These are phyloP conservation scores for Platerodrilus igneus DNA, from an alignment of 2,888 invertebrate genomes.

Conservation along the genomic window DNA sequence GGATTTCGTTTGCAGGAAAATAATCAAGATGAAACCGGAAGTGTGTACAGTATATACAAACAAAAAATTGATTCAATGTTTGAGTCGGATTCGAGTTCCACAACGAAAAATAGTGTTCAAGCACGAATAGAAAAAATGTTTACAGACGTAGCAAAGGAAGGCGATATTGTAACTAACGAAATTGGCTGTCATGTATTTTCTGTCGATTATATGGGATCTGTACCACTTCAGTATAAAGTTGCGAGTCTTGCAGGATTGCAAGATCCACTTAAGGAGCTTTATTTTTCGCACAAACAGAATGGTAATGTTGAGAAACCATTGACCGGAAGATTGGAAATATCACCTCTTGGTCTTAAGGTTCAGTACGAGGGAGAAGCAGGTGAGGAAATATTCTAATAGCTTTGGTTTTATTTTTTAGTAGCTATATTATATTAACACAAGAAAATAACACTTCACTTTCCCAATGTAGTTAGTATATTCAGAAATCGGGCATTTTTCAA, in stretches of 20 bases:
- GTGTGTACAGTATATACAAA: slow-evolving; percentile 66
- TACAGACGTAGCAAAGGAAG: slow-evolving; percentile 62
- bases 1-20: slow-evolving; percentile 42
- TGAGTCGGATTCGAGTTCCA: slow-evolving; percentile 45
- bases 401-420: background rate
- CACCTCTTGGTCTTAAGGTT: slow-evolving; percentile 67
- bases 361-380: slow-evolving; percentile 59
- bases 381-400: slow-evolving; percentile 12
- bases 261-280: slow-evolving; percentile 70
- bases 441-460: too few species aligned
- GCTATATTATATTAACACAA: too few species aligned
- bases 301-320: slow-evolving; percentile 52
- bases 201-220: slow-evolving; percentile 79
- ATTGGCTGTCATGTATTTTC: slow-evolving; percentile 51
- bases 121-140: slow-evolving; percentile 85
- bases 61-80: slow-evolving; percentile 84
- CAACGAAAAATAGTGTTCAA: slow-evolving; percentile 70
- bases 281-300: slow-evolving; percentile 59
- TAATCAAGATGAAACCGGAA: slow-evolving; percentile 39
- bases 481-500: too few species aligned
- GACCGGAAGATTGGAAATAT: slow-evolving; percentile 63
- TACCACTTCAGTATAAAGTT: slow-evolving; percentile 72
- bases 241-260: slow-evolving; percentile 81
- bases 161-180: slow-evolving; percentile 54
- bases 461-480: too few species aligned